Base-by-base conservation (phyloP, 2,113 vertebrate species). In the Ptyas mucosa region DNA sequence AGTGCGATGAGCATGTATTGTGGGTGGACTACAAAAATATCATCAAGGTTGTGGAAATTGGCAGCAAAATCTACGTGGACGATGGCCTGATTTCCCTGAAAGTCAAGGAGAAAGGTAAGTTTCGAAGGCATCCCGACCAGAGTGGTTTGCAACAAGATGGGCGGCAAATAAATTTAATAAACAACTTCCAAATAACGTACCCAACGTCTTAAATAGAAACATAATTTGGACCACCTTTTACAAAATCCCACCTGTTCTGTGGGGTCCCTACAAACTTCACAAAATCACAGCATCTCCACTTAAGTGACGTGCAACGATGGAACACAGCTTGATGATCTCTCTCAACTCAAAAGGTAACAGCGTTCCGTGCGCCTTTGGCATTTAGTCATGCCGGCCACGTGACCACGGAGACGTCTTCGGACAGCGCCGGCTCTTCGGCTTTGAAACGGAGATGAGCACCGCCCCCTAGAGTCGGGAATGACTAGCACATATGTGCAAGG, bases 21-120 rank as follows among this genome's bases (percentile, higher is more conserved):
- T 99, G 99, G 99, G 3, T 99, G n/a, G 99, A 99, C 98, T 99
- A 99, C 97, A 99, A 99, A 97, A 99, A 99, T 95, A 98, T 99
- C 93, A 98, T 57, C 96, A 99, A 99, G 94, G 99, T 99, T 85
- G 97, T 99, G 43, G 96, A 99, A 1, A 0, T 96, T 10, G 99
- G 98, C 95, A 98, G 97, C 97, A 98, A 99, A 96, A 92, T 99
- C 98, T 99, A 98, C 0, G 93, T 99, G 85, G 99, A 99, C 8
- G 99, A 99, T 0, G 99, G 99, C 29, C 98, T 99, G n/a, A 99
- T 99, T 96, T 99, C 99, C 20, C 97, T 99, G 89, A 96, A 96
- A 94, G 99, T 99, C 92, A 98, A 98, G 94, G 98, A 99, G 95
- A 96, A 99, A 95, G 99, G 99, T 99, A 53, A 61, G 98, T 91